Evolutionary conservation across 2,888 invertebrate genomes (phyloP).

Genomic region (Tenodera sinensis): DNA sequence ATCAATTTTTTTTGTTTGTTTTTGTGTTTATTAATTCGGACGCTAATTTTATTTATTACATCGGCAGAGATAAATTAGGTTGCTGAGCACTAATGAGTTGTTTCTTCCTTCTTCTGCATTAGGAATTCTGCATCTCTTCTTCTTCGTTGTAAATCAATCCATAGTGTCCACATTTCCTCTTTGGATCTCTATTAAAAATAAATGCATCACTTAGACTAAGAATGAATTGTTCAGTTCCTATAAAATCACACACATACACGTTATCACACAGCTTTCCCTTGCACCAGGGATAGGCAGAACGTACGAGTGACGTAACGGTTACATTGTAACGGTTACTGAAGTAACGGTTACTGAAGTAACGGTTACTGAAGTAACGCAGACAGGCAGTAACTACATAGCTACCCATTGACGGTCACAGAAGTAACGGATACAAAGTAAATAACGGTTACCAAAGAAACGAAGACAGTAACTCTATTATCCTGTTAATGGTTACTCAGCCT

Average conservation of each 20-base stretch:
- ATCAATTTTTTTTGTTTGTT: background rate
- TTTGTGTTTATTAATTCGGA: background rate
- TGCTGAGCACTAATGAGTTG: background rate
- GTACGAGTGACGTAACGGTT: no score
- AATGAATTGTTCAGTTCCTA: background rate
- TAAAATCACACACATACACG: background rate
- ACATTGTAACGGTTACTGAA: no score
- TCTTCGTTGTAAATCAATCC: background rate
- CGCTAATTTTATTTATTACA: background rate
- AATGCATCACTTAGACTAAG: background rate
- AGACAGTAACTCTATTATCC: no score
- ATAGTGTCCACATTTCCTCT: background rate
- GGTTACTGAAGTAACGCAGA: no score
- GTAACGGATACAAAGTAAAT: no score
- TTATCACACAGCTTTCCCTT: background rate
- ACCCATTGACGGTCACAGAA: no score
- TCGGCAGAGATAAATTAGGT: background rate
- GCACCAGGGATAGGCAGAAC: no score
- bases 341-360: no score
- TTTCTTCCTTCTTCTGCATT: background rate
- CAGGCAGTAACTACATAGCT: no score
- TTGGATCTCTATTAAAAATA: background rate
- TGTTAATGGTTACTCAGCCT: no score
- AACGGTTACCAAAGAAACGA: no score
- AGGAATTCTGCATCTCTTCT: background rate